A percentile compares a stretch with the other conserved stretches of the same genome.
These are phyloP conservation scores for Aplocera efformata DNA, from an alignment of 2,888 invertebrate species.

Conservation along the genomic window DNA sequence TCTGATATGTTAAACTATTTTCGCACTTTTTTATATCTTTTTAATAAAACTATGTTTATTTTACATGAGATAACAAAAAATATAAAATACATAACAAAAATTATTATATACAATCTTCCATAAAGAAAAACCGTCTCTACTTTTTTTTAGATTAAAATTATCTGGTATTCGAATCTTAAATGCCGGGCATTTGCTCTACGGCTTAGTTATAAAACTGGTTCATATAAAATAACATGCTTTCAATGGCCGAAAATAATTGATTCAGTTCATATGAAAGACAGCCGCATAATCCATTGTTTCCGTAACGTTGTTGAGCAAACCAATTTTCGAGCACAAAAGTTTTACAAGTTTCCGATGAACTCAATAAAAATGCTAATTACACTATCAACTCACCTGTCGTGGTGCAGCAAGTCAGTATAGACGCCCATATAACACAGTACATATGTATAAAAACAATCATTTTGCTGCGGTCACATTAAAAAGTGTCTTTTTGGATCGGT, in stretches of 20 bases:
- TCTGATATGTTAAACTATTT: no score
- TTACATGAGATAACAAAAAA: no score
- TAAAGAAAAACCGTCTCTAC: no score
- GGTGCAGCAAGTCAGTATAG: constrained; percentile 64
- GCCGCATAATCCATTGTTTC: constrained; percentile 19
- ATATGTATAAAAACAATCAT: constrained; percentile 78
- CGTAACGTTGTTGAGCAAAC: constrained; percentile 29
- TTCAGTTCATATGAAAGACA: constrained; percentile 15
- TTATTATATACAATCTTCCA: no score
- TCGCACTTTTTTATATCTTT: no score
- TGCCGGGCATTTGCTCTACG: no score
- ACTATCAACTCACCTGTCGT: constrained; percentile 69
- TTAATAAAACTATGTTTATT: no score
- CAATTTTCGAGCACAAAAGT: constrained; percentile 42
- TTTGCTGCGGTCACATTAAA: constrained; percentile 56
- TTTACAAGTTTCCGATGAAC: constrained; percentile 50
- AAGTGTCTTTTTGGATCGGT: constrained; percentile 33
- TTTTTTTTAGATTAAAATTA: no score
- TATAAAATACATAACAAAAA: no score
- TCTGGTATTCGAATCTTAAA: no score
- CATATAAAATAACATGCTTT: no score
- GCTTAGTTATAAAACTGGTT: no score
- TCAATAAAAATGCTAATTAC: constrained; percentile 70
- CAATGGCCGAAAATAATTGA: constrained; percentile 13
- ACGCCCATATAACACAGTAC: constrained; percentile 73